phyloP scores from a whole-genome alignment of 2,888 invertebrate genomes.

The Leptopilina syphax region DNA sequence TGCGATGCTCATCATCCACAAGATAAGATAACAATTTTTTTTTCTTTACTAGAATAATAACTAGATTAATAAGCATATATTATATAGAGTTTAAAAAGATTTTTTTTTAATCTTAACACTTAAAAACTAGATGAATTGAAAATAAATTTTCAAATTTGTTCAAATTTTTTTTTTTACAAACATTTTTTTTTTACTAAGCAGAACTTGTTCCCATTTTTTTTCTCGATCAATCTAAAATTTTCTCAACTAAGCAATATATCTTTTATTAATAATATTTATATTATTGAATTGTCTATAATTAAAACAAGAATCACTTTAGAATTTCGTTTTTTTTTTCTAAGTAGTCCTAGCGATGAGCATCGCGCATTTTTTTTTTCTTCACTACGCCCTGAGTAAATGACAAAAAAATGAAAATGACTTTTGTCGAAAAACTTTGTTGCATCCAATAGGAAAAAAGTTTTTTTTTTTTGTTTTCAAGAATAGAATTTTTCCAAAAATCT shows the following conservation, averaged over 20 bases:
- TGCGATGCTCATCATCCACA: slow-evolving; percentile 34
- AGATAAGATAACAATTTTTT: slow-evolving; percentile 24
- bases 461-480: neutral
- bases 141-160: neutral
- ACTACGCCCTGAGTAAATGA: slow-evolving; percentile 21
- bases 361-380: neutral
- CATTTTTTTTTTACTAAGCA: neutral
- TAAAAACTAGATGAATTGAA: neutral
- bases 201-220: slow-evolving; percentile 32
- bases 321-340: slow-evolving; percentile 3
- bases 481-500: slow-evolving; percentile 3
- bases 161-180: neutral
- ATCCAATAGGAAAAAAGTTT: slow-evolving; percentile 15
- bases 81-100: neutral
- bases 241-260: neutral
- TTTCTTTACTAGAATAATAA: neutral
- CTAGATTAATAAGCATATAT: slow-evolving; percentile 21
- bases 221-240: slow-evolving; percentile 4
- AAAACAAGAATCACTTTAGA: neutral
- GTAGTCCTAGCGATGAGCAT: slow-evolving; percentile 33
- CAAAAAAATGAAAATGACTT: neutral
- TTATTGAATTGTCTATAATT: neutral
- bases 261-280: neutral
- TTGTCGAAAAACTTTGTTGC: slow-evolving; percentile 3
- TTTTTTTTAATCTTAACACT: slow-evolving; percentile 7